Base-by-base conservation (phyloP, 2,797 vertebrate genomes). In the Enoplosus armatus region DNA sequence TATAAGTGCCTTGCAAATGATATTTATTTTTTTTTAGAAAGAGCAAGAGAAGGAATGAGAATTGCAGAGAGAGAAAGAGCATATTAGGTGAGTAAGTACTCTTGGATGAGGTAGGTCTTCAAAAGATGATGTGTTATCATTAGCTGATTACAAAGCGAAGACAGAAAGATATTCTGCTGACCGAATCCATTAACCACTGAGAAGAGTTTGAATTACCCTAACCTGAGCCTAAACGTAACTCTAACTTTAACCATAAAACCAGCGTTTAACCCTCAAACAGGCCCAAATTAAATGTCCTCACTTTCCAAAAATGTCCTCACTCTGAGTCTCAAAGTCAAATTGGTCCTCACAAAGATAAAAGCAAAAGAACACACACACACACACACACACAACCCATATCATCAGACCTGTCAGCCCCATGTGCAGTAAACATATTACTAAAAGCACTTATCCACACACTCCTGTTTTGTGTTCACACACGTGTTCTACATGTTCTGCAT, bases 401-500 rank as follows among this genome's bases (percentile, higher is more conserved):
- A 72, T 80, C 62, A 48, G 16, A 60, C 75, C 68, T 73, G 71
- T 85, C 85, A 73, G 48, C 22, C 56, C 35, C 56, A 12, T 79
- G 60, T 77, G 83, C 62, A 70, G 79, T 76, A 80, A 81, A 89
- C 77, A 79, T 68, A 75, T 83, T 75, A 77, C 82, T 64, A 64
- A 87, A 82, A 80, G 62, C 82, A 88, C 80, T 83, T 81, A 81
- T 85, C 67, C 80, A 79, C 84, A 80, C 86, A 84, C 72, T 82
- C 64, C 73, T 75, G 74, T 80, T 83, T 79, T 83, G 82, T 89
- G 89, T 90, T 87, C 83, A 78, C 90, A 86, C 89, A 90, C 62
- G 4, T 90, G 88, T 84, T 89, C 60, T 84, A 35, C 84, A 79
- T 89, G 79, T 66, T 62, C 75, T 82, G 82, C 90, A 94, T 93